Conservation (phyloP, 2,888 invertebrate genomes). For the Sesia apiformis region DNA sequence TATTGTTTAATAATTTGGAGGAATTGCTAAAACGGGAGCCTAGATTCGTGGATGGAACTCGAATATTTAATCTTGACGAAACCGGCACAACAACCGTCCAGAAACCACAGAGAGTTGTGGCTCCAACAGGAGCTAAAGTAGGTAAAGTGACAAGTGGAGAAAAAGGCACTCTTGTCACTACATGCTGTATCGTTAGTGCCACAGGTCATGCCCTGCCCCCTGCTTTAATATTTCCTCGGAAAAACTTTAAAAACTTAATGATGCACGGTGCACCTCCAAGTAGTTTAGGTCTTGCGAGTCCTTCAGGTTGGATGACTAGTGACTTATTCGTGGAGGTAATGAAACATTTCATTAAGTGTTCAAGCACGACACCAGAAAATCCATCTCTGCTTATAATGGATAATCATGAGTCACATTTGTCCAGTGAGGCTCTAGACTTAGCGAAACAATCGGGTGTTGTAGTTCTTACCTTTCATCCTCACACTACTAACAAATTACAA, state of each 20-base stretch:
- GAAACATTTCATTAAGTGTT: not conserved
- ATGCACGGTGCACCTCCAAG: not conserved
- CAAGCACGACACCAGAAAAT: not conserved
- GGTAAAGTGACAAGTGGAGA: too few relatives aligned
- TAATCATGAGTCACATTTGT: not conserved
- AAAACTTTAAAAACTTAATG: not conserved
- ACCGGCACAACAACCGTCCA: too few relatives aligned
- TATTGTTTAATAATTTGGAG: too few relatives aligned
- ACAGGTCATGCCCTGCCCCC: not conserved
- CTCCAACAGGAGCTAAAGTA: too few relatives aligned
- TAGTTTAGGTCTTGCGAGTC: not conserved
- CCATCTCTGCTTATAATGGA: not conserved
- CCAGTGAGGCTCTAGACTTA: not conserved
- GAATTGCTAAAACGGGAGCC: too few relatives aligned
- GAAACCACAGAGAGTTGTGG: too few relatives aligned
- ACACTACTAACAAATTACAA: not conserved
- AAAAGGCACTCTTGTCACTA: not conserved
- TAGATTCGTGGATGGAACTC: too few relatives aligned
- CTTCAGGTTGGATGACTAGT: not conserved
- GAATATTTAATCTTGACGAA: too few relatives aligned
- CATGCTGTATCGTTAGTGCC: not conserved
- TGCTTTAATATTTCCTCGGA: not conserved
- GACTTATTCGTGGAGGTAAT: not conserved
- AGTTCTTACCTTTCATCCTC: not conserved
- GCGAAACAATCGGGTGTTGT: not conserved